Base-by-base conservation (phyloP, 2,797 vertebrate genomes). In the Gallinago solitaria region DNA sequence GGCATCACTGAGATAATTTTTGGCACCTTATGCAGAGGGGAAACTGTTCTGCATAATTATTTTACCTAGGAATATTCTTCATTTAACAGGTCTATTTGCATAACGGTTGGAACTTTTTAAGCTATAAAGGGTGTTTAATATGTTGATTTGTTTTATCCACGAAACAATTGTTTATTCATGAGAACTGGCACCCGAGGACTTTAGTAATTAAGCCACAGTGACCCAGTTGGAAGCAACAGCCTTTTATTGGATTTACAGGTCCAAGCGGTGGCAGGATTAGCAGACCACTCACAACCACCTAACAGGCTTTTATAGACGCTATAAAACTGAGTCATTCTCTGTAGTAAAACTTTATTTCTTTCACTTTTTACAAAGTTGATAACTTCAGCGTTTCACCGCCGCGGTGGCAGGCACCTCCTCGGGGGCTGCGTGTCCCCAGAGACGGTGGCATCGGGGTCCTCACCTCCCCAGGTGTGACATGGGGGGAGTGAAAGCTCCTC, bases 1-100 rank as follows among this genome's bases (percentile, higher is more conserved):
- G 97, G 98, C 98, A 98, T 97, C 61, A 67, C 97, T 95, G 97
- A 98, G 97, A 98, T 98, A 97, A 97, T 97, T 98, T 98, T 98
- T 98, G 97, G 97, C 97, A 98, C 97, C 97, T 98, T 98, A 97
- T 97, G 97, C 96, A 97, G 96, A 98, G 97, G 97, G 97, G 95
- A 97, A 97, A 96, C 96, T 86, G 85, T 77, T 96, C 96, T 97
- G 98, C 97, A 98, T 97, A 98, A 97, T 97, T 97, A 98, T 98
- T 98, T 97, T 97, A 97, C 97, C 97, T 97, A 94, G 97, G 97
- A 98, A 97, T 98, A 97, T 97, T 97, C 97, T 97, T 97, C 97
- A 97, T 98, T 97, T 97, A 98, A 97, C 91, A 96, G 96, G 89
- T 84, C 96, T 32, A 97, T 98, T 98, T 98, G 97, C 97, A 98